Evolutionary conservation across 2,113 vertebrate genomes (phyloP).

Genomic region (Picathartes gymnocephalus): DNA sequence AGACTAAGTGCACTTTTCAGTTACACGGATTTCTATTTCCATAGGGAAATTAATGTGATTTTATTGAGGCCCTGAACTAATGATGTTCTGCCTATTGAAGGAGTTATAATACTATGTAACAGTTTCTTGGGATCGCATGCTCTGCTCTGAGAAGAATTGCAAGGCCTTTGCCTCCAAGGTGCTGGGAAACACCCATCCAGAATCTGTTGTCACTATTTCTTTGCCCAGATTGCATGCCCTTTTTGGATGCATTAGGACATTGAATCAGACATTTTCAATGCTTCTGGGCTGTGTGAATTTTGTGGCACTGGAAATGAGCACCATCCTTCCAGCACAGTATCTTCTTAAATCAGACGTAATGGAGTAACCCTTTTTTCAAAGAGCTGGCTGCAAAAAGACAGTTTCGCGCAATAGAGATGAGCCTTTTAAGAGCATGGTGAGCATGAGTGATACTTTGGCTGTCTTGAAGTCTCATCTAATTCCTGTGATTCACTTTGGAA

Average conservation of each 20-base stretch:
- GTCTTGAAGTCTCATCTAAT: not conserved
- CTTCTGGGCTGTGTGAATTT: not conserved
- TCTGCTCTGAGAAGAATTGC: not conserved
- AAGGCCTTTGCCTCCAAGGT: not conserved
- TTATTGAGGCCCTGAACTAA: not conserved
- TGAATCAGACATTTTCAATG: not conserved
- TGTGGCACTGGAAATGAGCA: not conserved
- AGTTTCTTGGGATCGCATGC: not conserved
- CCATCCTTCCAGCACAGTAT: not conserved
- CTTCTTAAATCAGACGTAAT: not conserved
- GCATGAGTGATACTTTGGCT: not conserved
- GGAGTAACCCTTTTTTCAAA: not conserved
- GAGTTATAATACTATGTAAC: not conserved
- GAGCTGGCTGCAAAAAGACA: not conserved
- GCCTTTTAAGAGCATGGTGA: not conserved
- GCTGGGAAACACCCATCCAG: not conserved
- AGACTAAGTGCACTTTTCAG: not conserved
- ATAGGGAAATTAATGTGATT: not conserved
- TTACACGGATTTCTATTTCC: not conserved
- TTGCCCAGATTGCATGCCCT: not conserved
- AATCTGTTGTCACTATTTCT: not conserved
- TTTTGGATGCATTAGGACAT: not conserved
- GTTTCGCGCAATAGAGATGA: not conserved
- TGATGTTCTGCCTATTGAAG: not conserved
- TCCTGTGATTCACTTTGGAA: not conserved